Base-by-base conservation (phyloP, 2,888 invertebrate genomes). In the Eupithecia inturbata region DNA sequence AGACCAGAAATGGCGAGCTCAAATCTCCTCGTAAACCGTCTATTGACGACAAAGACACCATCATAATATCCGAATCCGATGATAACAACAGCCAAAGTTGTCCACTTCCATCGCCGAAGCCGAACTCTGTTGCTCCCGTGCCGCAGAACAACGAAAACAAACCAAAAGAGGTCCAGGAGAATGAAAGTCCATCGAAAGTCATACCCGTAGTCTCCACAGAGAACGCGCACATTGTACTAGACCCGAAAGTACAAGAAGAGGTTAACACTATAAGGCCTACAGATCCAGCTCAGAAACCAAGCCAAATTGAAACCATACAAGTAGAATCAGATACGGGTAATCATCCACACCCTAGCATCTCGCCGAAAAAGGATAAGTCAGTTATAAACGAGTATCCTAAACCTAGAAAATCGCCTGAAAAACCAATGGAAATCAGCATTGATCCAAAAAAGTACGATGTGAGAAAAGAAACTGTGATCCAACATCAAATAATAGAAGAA, bases 41-140 rank as follows among this genome's bases (percentile, higher is more conserved):
- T 19, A 77, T 89, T 3, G 93, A 93, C 77, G 95, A 95, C 74
- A 92, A 92, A 83, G 95, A 93, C 72, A 93, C 93, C 0, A 92
- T 95, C 36, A 85, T 93, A 16, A 94, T 95, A 83, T 93, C 94
- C 0, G 94, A 95, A 82, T 94, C 94, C 19, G 94, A 94, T 82
- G 92, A 95, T 77, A 94, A 93, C 80, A 91, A 95, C 82, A 92
- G 95, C 84, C 92, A 95, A 79, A 94, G 94, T 82, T 93, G 94
- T 80, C 94, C 94, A 1, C 79, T 94, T 36, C 94, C 94, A n/a
- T 93, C 94, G 6, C 94, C 94, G 0, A 92, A 92, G 82, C 89
- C 87, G 26, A 88, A 88, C 70, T 81, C 82, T 19, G 83, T 90
- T 63, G 85, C 84, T 26, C 92, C 91, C 22, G 85, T 88, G 12